Percentiles rank a stretch among this genome's conserved stretches.
These are phyloP conservation scores for Ophion slaviceki DNA, from an alignment of 2,888 invertebrate species.

Conservation along the genomic window DNA sequence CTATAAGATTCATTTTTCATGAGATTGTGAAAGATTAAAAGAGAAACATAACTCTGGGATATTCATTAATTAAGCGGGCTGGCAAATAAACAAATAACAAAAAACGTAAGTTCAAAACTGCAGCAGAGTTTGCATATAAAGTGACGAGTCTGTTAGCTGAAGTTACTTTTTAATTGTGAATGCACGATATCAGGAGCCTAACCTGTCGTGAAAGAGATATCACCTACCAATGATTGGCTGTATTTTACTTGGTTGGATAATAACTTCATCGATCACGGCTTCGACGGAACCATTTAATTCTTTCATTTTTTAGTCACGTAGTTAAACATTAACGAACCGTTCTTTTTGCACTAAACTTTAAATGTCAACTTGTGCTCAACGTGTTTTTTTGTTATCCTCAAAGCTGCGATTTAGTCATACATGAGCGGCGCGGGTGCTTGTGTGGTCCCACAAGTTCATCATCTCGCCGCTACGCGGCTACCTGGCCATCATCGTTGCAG, in stretches of 20 bases:
- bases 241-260: conserved; percentile 75
- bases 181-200: not conserved
- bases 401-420: not conserved
- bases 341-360: not conserved
- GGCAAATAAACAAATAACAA: no score
- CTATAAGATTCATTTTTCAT: no score
- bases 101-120: not conserved
- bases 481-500: no score
- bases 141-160: not conserved
- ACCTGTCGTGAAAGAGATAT: conserved; percentile 10
- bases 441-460: no score
- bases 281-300: conserved; percentile 73
- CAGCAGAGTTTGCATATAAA: not conserved
- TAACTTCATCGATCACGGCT: conserved; percentile 76
- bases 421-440: not conserved
- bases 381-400: conserved; percentile 10
- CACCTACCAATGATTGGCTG: conserved; percentile 79
- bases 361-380: conserved; percentile 18
- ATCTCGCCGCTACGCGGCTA: no score
- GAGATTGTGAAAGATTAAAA: no score
- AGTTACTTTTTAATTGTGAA: not conserved
- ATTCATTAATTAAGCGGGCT: no score
- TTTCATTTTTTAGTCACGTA: not conserved
- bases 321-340: not conserved
- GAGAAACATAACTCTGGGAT: no score